These are phyloP conservation scores for Cataglyphis hispanica DNA, from an alignment of 1,140 invertebrate species.

Conservation along the genomic window DNA sequence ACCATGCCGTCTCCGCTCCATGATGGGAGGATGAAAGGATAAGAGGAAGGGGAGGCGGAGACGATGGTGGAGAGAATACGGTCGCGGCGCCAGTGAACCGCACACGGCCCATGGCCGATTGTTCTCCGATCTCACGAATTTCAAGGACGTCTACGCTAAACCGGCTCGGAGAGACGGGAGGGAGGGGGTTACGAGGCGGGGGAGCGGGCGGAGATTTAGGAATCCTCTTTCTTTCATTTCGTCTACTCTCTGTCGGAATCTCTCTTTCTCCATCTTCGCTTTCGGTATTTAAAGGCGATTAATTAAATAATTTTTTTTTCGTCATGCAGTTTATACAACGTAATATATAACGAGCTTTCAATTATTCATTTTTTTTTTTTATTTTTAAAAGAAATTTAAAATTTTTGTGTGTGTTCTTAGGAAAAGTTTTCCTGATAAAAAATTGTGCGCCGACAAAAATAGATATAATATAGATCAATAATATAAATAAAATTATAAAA, in stretches of 20 bases:
- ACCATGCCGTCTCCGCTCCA: slow-evolving; percentile 27
- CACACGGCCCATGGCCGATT: slow-evolving; percentile 77
- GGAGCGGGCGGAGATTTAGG: slow-evolving; percentile 72
- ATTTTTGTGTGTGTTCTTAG: too few species aligned
- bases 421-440: neutral
- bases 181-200: slow-evolving; percentile 73
- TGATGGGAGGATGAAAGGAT: slow-evolving; percentile 14
- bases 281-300: neutral
- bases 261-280: neutral
- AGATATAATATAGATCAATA: neutral
- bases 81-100: slow-evolving; percentile 75
- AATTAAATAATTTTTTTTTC: slow-evolving; percentile 1
- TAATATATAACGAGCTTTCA: too few species aligned
- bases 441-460: too few species aligned
- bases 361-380: too few species aligned
- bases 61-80: slow-evolving; percentile 70
- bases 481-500: neutral
- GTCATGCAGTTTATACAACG: too few species aligned
- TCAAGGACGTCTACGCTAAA: slow-evolving; percentile 85
- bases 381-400: too few species aligned
- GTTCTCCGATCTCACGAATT: slow-evolving; percentile 85
- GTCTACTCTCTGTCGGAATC: neutral
- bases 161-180: slow-evolving; percentile 74
- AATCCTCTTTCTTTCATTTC: slow-evolving; percentile 65
- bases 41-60: neutral